Evolutionary conservation across 1,140 invertebrate species (phyloP), one percentile per base, ranked within the genome.

Genomic region (Aphis gossypii): DNA sequence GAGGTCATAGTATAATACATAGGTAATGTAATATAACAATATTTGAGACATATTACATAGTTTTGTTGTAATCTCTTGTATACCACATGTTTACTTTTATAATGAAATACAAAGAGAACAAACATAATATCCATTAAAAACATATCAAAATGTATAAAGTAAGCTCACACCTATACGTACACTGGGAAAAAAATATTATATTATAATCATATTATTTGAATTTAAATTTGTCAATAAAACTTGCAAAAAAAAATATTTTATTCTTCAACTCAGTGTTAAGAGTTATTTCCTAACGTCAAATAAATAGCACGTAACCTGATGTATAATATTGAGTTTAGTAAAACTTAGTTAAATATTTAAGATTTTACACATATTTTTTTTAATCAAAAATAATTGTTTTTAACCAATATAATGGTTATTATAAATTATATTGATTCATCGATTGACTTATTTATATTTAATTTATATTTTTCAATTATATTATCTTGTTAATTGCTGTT

Each of bases 1-100:
- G 23, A 90, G 44, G 25, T 51, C 44, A 88, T n/a, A n/a, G 38
- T 5, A 46, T 60, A 30, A 41, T 60, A 88, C 23, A 35, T 88
- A 41, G 38, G 38, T 41, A 51, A 51, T 88, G 21, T 41, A 48
- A 41, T 60, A 44, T 56, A 89, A 38, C 25, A 89, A 54, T 35
- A 89, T 89, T 89, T 89, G 51, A 56, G 87, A 56, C n/a, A 54
- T 21, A 56, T 7, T 56, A 56, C n/a, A 54, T 21, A 56, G 20
- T 56, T 90, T 38, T 41, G 41, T 60, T 60, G 51, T 90, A 90
- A 90, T 90, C 88, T 90, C 51, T 60, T 90, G 41, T 56, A 90
- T 18, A 41, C 51, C 54, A n/a, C 35, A 38, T 90, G 54, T 90
- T 90, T 90, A 90, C 88, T 90, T 60, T 90, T 41, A 60, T 90